Base-by-base conservation (phyloP, 2,888 invertebrate species). In the Erebia aethiops region DNA sequence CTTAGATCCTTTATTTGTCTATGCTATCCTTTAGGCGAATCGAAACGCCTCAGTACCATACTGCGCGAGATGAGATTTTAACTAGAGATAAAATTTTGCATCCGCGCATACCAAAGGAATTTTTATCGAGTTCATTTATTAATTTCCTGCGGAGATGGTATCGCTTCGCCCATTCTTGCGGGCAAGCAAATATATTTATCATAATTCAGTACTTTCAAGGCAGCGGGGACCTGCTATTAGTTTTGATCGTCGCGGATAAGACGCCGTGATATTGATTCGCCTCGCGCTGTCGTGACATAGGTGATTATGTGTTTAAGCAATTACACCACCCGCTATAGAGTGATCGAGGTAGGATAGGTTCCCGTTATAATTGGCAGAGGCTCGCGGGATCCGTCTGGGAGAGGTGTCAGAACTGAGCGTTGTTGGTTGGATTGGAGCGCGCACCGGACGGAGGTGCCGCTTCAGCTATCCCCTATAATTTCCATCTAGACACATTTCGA, bases 351-450 rank as follows among this genome's bases (percentile, higher is more conserved):
- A 80, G 81, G 81, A 78, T 80, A 77, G 78, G 76, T 82, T 87
- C 84, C 91, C 91, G 91, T 91, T 91, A 92, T 91, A 91, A 92
- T 90, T 85, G 86, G 82, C 80, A 71, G 72, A 77, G 75, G 79
- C 82, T 80, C 81, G 78, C 80, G 80, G 77, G 81, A 77, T 74
- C 75, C 77, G 80, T 82, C 78, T 79, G 83, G 79, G 79, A 79
- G 83, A 88, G 87, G 90, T 91, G 91, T 91, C 91, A 87, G 88
- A 74, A 71, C 67, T 73, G 68, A 82, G 76, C 82, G 76, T 75
- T 79, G 76, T 75, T 79, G 35, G 35, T 35, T 35, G 7, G 35
- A 35, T 35, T 35, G 80, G 82, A 80, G 78, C 73, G 77, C 78
- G 78, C 79, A 76, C 79, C 75, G 75, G 75, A 76, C 75, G 75